These are phyloP conservation scores for Lophotriccus pileatus DNA, from an alignment of 2,797 vertebrate species.

Conservation along the genomic window DNA sequence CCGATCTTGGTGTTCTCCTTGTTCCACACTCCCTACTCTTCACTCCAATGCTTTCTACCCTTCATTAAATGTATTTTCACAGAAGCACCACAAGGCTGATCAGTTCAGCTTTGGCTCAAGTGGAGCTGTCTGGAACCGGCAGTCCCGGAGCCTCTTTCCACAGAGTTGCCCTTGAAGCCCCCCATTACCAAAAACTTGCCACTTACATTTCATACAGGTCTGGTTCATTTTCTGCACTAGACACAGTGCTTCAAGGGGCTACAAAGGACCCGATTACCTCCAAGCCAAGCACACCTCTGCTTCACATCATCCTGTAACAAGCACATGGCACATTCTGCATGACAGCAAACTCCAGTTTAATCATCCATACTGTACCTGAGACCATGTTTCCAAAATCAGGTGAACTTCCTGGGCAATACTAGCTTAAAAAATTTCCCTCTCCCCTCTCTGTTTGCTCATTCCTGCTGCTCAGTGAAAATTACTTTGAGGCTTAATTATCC, in stretches of 20 bases:
- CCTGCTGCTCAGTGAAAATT: neutral
- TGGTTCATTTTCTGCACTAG: neutral
- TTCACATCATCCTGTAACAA: neutral
- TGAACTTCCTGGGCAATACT: neutral
- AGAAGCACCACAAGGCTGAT: neutral
- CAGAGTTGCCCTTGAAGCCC: neutral
- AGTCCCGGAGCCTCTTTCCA: neutral
- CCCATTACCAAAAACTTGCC: neutral
- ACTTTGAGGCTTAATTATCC: neutral
- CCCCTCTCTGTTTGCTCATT: neutral
- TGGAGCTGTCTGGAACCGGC: neutral
- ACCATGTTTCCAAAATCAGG: neutral
- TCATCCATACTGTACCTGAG: neutral
- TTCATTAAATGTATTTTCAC: neutral
- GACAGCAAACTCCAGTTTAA: neutral
- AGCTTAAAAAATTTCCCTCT: neutral
- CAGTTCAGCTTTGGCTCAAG: neutral
- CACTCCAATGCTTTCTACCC: neutral
- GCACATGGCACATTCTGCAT: fast-evolving
- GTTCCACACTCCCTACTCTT: neutral
- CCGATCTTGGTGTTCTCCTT: neutral
- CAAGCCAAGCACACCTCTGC: neutral
- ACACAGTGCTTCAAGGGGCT: neutral
- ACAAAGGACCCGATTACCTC: neutral
- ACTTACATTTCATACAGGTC: neutral